phyloP scores from a whole-genome alignment of 1,140 invertebrate species.

The Venustaconcha ellipsiformis region DNA sequence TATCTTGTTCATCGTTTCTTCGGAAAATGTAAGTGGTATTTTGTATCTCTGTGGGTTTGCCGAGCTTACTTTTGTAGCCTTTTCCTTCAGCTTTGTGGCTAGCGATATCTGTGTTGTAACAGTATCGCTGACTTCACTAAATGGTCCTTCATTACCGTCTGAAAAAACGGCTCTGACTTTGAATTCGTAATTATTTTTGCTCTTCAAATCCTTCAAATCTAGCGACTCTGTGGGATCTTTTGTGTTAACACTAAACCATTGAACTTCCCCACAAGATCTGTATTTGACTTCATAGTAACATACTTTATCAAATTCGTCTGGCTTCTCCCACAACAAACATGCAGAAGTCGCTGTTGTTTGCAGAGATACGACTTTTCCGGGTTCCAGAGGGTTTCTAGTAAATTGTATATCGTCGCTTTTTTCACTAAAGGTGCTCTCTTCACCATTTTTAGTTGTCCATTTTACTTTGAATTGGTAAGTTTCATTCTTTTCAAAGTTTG shows the following conservation, averaged over 20 bases:
- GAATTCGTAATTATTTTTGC: not conserved
- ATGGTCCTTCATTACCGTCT: constrained; percentile 4
- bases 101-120: not conserved
- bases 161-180: not conserved
- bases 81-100: not conserved
- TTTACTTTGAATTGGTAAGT: no score
- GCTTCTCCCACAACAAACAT: not conserved
- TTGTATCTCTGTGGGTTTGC: not conserved
- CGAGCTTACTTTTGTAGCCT: no score
- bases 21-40: not conserved
- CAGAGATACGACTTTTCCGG: not conserved
- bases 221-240: not conserved
- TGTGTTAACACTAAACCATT: not conserved
- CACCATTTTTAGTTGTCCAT: no score
- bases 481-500: no score
- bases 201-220: not conserved
- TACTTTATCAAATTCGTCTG: not conserved
- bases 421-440: no score
- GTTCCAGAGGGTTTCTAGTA: not conserved
- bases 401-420: no score
- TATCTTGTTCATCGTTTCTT: not conserved
- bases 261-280: not conserved
- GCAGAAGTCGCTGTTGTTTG: not conserved
- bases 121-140: constrained; percentile 4
- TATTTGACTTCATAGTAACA: constrained; percentile 2